Conservation (phyloP, 2,888 invertebrate species). For the Amorpha juglandis region DNA sequence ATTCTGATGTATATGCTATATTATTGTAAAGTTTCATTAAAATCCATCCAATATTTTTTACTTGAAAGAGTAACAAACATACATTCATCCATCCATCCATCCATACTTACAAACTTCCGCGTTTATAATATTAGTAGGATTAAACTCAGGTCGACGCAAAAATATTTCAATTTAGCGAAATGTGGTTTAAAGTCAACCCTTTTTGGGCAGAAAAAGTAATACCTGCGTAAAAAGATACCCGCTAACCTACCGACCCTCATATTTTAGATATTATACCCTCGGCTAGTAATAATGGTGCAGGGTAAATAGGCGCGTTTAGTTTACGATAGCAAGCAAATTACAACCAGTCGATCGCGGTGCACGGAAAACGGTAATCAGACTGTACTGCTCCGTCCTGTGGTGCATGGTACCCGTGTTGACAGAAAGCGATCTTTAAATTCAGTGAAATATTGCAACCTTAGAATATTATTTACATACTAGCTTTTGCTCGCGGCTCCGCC, state of each 20-base stretch:
- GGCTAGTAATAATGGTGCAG: constrained; percentile 41
- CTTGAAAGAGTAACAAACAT: too few relatives aligned
- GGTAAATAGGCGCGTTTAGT: constrained; percentile 53
- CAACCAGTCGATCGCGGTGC: constrained; percentile 60
- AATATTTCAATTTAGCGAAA: constrained; percentile 23
- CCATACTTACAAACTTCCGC: too few relatives aligned
- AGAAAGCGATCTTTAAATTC: constrained; percentile 14
- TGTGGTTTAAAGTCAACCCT: constrained; percentile 28
- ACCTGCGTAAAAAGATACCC: constrained; percentile 12
- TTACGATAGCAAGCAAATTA: constrained; percentile 70
- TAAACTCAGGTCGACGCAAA: constrained; percentile 13
- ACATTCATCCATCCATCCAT: too few relatives aligned
- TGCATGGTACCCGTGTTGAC: constrained; percentile 31
- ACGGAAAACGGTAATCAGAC: constrained; percentile 73
- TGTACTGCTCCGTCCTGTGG: constrained; percentile 26
- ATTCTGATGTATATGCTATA: too few relatives aligned
- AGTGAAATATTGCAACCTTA: too few relatives aligned
- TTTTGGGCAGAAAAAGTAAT: constrained; percentile 24
- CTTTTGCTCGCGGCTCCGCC: too few relatives aligned
- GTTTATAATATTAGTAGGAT: constrained; percentile 29
- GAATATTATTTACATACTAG: too few relatives aligned
- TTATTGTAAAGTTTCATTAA: too few relatives aligned
- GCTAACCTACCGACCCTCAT: constrained; percentile 10
- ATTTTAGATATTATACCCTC: constrained; percentile 8
- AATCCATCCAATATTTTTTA: too few relatives aligned